Evolutionary conservation across 2,888 invertebrate genomes (phyloP).

Genomic region (Rhagium mordax): DNA sequence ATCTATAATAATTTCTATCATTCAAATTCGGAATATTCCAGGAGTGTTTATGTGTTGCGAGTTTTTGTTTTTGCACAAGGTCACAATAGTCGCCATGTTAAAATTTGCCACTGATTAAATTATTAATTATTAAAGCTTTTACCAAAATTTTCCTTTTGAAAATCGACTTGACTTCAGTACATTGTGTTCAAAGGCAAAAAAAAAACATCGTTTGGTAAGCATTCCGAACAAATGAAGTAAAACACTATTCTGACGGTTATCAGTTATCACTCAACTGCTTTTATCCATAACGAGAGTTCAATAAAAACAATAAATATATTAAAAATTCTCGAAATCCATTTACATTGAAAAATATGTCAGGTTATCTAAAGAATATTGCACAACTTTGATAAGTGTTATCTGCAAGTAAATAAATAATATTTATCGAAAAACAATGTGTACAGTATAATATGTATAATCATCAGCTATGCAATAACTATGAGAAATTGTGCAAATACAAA

Average conservation of each 20-base stretch:
- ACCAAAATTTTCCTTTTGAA: no score
- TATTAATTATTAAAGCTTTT: no score
- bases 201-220: not conserved
- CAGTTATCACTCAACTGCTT: conserved; percentile 5
- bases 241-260: not conserved
- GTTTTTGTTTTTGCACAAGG: no score
- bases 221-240: not conserved
- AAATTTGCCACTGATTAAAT: not conserved
- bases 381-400: conserved; percentile 13
- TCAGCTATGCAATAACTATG: not conserved
- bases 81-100: not conserved
- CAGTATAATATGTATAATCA: not conserved
- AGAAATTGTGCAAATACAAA: no score
- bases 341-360: conserved; percentile 26
- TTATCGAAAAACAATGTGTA: not conserved
- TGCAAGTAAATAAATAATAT: conserved; percentile 21
- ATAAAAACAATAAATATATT: conserved; percentile 6
- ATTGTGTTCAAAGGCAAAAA: no score
- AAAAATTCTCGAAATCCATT: conserved; percentile 6
- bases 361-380: not conserved
- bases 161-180: no score
- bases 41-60: no score
- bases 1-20: no score
- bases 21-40: no score
- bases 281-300: not conserved